phyloP scores from a whole-genome alignment of 2,113 vertebrate genomes.

The Raphicerus campestris region DNA sequence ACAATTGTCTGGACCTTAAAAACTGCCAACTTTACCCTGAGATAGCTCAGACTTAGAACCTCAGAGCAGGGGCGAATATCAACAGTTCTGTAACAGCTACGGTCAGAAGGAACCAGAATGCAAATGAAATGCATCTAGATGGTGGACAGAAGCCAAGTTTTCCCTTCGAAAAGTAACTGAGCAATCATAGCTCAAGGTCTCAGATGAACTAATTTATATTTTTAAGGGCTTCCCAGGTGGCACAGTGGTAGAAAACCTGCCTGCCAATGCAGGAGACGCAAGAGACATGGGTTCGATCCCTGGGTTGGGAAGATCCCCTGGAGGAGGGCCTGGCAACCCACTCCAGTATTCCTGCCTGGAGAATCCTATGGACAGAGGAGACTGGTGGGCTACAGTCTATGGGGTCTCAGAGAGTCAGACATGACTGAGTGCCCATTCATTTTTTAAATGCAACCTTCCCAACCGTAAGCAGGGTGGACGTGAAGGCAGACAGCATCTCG shows the following conservation, averaged over 20 bases:
- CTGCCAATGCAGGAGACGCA: background rate
- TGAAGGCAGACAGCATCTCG: accelerated
- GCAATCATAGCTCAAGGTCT: background rate
- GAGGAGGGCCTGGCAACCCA: background rate
- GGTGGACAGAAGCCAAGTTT: background rate
- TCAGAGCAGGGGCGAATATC: background rate
- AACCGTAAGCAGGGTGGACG: accelerated
- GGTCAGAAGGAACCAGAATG: background rate
- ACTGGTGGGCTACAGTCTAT: background rate
- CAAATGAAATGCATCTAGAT: background rate
- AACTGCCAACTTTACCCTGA: background rate
- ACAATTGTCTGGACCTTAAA: background rate
- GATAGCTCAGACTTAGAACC: background rate
- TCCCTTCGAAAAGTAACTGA: background rate
- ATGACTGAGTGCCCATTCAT: background rate
- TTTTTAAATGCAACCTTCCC: background rate
- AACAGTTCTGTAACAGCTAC: background rate
- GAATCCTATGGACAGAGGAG: background rate
- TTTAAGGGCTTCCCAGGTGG: background rate
- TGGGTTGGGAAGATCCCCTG: background rate
- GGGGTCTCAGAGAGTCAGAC: background rate
- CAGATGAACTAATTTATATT: background rate
- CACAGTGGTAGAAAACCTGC: background rate
- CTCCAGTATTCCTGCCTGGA: background rate
- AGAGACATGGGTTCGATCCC: background rate